A percentile compares a stretch with the other conserved stretches of the same genome.
These are phyloP conservation scores for Bufo bufo DNA, from an alignment of 2,113 vertebrate genomes.

Conservation along the genomic window DNA sequence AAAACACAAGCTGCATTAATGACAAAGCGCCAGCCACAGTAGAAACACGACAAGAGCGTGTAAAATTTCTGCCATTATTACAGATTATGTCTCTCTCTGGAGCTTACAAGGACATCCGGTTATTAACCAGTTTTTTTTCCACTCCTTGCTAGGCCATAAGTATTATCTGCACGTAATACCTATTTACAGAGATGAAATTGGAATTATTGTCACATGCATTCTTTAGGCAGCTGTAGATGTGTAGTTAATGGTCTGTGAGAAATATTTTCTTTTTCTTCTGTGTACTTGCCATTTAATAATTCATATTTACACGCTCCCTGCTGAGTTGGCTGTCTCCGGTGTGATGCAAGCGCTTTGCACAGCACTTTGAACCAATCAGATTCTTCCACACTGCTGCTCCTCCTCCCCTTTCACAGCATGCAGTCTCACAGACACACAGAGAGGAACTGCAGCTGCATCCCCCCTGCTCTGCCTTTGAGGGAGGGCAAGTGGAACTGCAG, in stretches of 20 bases:
- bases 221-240: too few species aligned
- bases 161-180: background rate
- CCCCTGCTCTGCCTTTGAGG: too few species aligned
- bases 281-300: too few species aligned
- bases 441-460: too few species aligned
- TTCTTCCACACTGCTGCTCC: too few species aligned
- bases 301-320: too few species aligned
- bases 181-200: background rate
- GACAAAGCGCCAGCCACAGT: slow-evolving; percentile 64
- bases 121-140: slow-evolving; percentile 62
- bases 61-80: slow-evolving; percentile 67
- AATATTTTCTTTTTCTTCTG: too few species aligned
- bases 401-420: background rate
- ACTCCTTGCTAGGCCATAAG: slow-evolving; percentile 49
- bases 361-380: too few species aligned
- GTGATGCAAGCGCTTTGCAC: too few species aligned
- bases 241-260: too few species aligned
- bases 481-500: too few species aligned
- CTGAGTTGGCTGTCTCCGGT: too few species aligned
- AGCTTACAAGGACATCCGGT: slow-evolving; percentile 57
- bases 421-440: background rate
- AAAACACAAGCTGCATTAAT: slow-evolving; percentile 70
- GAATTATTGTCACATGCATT: background rate
- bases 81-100: slow-evolving; percentile 60
- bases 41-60: slow-evolving; percentile 69